Evolutionary conservation across 2,113 vertebrate genomes (phyloP).

Genomic region (Podocnemis expansa): DNA sequence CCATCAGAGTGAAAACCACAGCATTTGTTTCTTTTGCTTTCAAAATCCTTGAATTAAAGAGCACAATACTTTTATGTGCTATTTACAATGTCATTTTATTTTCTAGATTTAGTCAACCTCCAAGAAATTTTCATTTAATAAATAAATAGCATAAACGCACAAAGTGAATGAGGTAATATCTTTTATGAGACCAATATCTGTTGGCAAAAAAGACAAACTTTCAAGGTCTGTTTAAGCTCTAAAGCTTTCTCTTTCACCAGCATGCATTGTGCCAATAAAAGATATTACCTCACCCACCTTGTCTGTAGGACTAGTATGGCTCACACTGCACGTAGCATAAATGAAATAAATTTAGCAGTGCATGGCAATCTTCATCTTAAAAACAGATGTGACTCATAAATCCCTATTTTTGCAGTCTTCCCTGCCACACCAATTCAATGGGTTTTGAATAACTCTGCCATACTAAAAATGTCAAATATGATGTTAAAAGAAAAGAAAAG

Average conservation of each 20-base stretch:
- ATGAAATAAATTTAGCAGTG: background rate
- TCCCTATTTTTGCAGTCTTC: background rate
- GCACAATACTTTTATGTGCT: background rate
- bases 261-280: background rate
- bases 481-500: conserved; percentile 12
- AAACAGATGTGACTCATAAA: background rate
- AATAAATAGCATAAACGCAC: background rate
- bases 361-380: background rate
- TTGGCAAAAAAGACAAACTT: too few relatives aligned
- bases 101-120: background rate
- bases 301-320: background rate
- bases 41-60: conserved; percentile 9
- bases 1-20: too few relatives aligned
- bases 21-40: background rate
- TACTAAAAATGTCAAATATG: conserved; percentile 8
- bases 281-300: background rate
- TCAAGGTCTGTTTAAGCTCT: background rate
- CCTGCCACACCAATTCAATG: background rate
- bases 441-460: background rate
- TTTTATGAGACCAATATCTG: background rate
- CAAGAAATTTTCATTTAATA: conserved; percentile 32
- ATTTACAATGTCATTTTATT: conserved; percentile 23
- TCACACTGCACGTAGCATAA: background rate
- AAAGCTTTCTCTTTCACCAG: background rate
- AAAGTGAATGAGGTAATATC: background rate